Evolutionary conservation across 2,797 vertebrate genomes (phyloP).

Genomic region (Cyprinella venusta): DNA sequence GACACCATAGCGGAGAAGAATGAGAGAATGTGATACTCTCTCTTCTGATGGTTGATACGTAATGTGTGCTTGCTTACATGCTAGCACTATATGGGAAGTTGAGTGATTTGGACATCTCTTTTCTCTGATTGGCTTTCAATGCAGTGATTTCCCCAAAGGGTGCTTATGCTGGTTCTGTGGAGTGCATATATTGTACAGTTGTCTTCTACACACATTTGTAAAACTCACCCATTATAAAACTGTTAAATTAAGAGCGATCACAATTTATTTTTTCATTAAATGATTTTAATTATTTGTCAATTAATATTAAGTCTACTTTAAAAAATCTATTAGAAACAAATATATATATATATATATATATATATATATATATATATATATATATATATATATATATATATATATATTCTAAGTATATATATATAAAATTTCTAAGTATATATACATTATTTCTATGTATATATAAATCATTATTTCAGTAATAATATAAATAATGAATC

Average conservation of each 20-base stretch:
- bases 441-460: too few species aligned
- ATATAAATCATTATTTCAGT: too few species aligned
- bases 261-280: background rate
- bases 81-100: background rate
- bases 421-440: too few species aligned
- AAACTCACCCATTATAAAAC: background rate
- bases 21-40: constrained; percentile 53
- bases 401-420: too few species aligned
- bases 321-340: background rate
- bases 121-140: constrained; percentile 12
- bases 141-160: background rate
- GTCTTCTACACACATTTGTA: background rate
- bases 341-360: background rate
- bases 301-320: background rate
- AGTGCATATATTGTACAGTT: background rate
- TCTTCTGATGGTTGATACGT: constrained; percentile 31
- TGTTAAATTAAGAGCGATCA: background rate
- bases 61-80: background rate
- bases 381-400: too few species aligned
- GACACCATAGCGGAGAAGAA: constrained; percentile 31
- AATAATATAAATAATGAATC: too few species aligned
- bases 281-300: background rate
- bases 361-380: too few species aligned
- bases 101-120: constrained; percentile 20
- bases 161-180: background rate